Evolutionary conservation across 2,113 vertebrate genomes (phyloP).

Genomic region (Hippoglossus stenolepis): DNA sequence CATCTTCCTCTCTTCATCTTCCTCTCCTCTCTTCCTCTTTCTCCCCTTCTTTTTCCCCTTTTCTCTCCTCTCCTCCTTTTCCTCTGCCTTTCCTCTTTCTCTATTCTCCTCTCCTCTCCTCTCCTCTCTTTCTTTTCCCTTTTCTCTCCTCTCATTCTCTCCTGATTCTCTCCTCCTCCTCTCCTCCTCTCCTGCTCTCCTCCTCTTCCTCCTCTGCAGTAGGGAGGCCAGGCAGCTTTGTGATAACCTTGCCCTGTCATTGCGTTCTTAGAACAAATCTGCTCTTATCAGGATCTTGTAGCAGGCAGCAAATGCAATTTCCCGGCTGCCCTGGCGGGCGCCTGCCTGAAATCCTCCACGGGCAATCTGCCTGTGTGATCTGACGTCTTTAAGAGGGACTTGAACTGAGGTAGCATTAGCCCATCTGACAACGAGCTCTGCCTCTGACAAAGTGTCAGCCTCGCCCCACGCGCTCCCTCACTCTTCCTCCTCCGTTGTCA

Average conservation of each 20-base stretch:
- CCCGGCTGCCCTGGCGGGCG: slow-evolving; percentile 59
- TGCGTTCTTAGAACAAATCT: slow-evolving; percentile 84
- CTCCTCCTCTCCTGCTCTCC: background rate
- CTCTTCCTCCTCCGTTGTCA: slow-evolving; percentile 29
- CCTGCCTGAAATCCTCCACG: slow-evolving; percentile 73
- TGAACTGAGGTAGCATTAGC: slow-evolving; percentile 72
- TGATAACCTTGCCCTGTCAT: slow-evolving; percentile 84
- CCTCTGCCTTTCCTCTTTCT: no score
- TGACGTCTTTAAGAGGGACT: slow-evolving; percentile 81
- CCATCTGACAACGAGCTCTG: slow-evolving; percentile 71
- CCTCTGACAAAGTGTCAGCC: slow-evolving; percentile 66
- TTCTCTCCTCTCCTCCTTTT: background rate
- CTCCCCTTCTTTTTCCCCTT: no score
- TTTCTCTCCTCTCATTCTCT: no score
- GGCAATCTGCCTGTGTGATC: slow-evolving; percentile 80
- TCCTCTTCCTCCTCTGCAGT: slow-evolving; percentile 3
- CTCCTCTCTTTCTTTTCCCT: no score
- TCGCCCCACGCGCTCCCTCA: slow-evolving; percentile 31
- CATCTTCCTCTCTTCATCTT: no score
- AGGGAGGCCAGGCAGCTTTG: slow-evolving; percentile 64
- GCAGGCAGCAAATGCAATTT: slow-evolving; percentile 80
- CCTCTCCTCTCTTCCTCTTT: background rate
- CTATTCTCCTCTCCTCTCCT: no score
- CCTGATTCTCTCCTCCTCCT: background rate
- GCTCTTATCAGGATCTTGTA: slow-evolving; percentile 83